phyloP scores from a whole-genome alignment of 64 coral and sea anemone genomes.

The Montipora cactus region DNA sequence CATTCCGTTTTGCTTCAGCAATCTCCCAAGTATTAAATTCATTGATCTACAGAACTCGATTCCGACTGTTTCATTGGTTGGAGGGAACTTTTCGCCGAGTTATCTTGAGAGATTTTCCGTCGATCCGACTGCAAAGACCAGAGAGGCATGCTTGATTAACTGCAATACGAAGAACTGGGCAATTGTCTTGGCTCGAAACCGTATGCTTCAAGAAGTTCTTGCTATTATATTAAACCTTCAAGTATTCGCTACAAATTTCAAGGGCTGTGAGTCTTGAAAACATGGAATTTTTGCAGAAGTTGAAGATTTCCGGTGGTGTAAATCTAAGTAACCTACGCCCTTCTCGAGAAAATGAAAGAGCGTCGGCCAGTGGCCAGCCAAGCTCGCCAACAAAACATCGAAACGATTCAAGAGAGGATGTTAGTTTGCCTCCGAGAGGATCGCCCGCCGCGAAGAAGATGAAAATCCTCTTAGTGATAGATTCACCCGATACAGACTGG shows the following conservation, averaged over 20 bases:
- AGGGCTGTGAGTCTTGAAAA: not conserved
- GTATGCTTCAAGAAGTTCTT: constrained; percentile 31
- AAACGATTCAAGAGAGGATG: constrained; percentile 66
- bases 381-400: not conserved
- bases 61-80: not conserved
- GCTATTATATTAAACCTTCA: not conserved
- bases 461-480: constrained; percentile 92
- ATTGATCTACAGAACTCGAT: not conserved
- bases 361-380: not conserved
- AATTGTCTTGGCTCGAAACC: not conserved
- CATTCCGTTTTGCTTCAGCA: constrained; percentile 19
- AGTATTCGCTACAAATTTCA: constrained; percentile 15
- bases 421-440: constrained; percentile 55
- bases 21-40: not conserved
- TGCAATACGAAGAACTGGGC: not conserved
- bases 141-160: constrained; percentile 13
- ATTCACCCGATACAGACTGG: constrained; percentile 93
- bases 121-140: not conserved
- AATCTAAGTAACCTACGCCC: constrained; percentile 44
- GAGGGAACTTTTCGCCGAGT: not conserved
- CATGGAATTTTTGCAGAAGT: constrained; percentile 76
- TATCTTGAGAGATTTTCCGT: not conserved
- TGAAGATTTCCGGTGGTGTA: constrained; percentile 59
- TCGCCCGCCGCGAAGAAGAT: constrained; percentile 73
- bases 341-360: not conserved